These are phyloP conservation scores for Sebastes fasciatus DNA, from an alignment of 2,113 vertebrate genomes.

Conservation along the genomic window DNA sequence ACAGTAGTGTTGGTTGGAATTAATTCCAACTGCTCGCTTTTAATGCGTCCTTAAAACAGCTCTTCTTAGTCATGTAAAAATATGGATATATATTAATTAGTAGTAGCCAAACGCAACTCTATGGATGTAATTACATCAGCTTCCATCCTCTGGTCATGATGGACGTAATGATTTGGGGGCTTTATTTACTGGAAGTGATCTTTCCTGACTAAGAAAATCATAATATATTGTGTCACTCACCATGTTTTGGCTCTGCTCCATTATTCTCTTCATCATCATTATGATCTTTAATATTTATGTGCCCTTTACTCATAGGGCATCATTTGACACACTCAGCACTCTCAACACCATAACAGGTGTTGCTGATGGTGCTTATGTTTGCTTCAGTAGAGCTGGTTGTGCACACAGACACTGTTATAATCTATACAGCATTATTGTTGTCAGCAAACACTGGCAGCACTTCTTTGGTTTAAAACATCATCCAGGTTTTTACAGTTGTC, in stretches of 20 bases:
- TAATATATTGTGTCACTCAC: background rate
- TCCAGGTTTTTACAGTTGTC: constrained; percentile 4
- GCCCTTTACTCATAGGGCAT: background rate
- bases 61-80: background rate
- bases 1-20: no score
- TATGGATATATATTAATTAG: background rate
- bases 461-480: constrained; percentile 17
- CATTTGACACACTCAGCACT: constrained; percentile 16
- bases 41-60: background rate
- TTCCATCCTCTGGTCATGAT: background rate
- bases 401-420: background rate
- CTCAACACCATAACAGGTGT: background rate
- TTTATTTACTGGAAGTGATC: background rate
- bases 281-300: constrained; percentile 2
- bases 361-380: constrained; percentile 24
- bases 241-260: background rate
- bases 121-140: background rate
- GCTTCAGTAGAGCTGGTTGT: background rate
- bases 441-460: background rate
- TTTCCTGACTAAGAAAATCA: background rate
- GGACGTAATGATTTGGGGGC: background rate
- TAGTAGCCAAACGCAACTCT: background rate
- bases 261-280: background rate
- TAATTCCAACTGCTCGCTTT: background rate
- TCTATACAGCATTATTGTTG: background rate